A percentile compares a stretch with the other conserved stretches of the same genome.
Conservation (phyloP, 2,797 vertebrate genomes). For the Acridotheres tristis region DNA sequence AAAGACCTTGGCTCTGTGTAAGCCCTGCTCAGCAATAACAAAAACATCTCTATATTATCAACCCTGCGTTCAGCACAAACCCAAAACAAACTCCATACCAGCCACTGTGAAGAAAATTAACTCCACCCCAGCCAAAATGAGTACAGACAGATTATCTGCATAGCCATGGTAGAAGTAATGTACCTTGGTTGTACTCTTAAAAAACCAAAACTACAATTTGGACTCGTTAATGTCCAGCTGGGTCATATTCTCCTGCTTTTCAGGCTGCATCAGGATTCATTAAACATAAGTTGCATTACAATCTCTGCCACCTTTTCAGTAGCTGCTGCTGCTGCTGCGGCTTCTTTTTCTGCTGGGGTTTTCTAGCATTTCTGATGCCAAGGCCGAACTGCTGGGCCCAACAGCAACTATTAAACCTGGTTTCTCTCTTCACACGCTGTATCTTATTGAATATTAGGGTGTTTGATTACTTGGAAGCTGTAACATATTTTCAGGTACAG, state of each 20-base stretch:
- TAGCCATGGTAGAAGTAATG: background rate
- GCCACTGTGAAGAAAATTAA: background rate
- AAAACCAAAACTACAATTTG: background rate
- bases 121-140: background rate
- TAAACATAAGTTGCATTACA: background rate
- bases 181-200: background rate
- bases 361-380: background rate
- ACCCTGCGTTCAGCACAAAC: background rate
- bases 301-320: background rate
- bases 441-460: background rate
- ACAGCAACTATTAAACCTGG: background rate
- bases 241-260: background rate
- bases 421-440: background rate
- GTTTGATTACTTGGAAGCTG: background rate
- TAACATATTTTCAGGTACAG: background rate
- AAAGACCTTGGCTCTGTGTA: background rate
- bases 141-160: background rate
- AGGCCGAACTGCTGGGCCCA: background rate
- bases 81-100: background rate
- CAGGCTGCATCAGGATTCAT: background rate
- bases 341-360: background rate
- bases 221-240: background rate
- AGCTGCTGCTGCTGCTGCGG: background rate
- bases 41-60: background rate
- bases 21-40: background rate